A percentile compares a stretch with the other conserved stretches of the same genome.
phyloP scores from a whole-genome alignment of 2,113 vertebrate species.

The Bombycilla garrulus region DNA sequence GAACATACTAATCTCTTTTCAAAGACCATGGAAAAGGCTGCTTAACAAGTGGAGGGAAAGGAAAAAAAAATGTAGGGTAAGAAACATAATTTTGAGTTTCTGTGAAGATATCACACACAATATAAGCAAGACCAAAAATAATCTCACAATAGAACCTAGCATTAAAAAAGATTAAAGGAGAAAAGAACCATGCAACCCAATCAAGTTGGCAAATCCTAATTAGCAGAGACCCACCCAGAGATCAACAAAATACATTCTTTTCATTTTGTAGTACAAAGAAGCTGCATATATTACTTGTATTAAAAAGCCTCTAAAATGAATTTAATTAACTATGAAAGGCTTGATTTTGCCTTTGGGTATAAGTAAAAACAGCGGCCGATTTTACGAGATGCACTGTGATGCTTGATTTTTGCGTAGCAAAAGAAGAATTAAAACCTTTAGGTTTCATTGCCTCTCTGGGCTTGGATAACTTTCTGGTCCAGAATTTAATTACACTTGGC shows the following conservation, averaged over 20 bases:
- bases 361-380: constrained; percentile 6
- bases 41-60: neutral
- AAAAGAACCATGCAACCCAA: neutral
- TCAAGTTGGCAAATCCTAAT: constrained; percentile 40
- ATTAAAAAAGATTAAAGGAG: constrained; percentile 32
- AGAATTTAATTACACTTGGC: constrained; percentile 16
- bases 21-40: neutral
- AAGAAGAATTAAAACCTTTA: constrained; percentile 2
- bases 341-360: constrained; percentile 43
- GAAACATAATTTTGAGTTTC: constrained; percentile 17
- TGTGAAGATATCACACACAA: neutral
- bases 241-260: constrained; percentile 49
- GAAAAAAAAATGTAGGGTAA: neutral
- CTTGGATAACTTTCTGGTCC: neutral
- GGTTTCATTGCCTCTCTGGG: neutral
- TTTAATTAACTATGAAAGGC: constrained; percentile 60
- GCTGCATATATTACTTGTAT: constrained; percentile 34
- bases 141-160: neutral
- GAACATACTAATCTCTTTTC: constrained; percentile 21
- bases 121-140: neutral
- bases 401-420: neutral
- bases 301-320: constrained; percentile 51
- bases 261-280: constrained; percentile 49
- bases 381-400: constrained; percentile 36
- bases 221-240: constrained; percentile 33